phyloP scores from a whole-genome alignment of 2,888 invertebrate species.

The Harpalus rufipes region DNA sequence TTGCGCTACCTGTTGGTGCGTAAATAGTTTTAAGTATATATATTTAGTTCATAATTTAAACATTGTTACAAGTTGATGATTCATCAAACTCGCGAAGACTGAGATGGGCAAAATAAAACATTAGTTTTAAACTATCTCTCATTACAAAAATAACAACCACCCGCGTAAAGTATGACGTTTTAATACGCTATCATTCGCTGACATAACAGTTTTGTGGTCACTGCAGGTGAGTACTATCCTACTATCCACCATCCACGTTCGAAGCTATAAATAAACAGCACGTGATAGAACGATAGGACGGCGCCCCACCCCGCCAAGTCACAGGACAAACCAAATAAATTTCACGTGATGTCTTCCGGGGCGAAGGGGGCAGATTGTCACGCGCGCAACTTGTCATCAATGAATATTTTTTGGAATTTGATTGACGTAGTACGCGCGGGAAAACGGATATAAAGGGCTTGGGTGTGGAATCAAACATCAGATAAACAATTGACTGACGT shows the following conservation, averaged over 20 bases:
- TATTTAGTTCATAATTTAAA: slow-evolving; percentile 9
- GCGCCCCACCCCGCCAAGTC: slow-evolving; percentile 25
- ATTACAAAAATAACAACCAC: slow-evolving; percentile 45
- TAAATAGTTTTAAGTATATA: neutral
- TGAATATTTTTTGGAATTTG: slow-evolving; percentile 62
- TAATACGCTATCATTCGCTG: slow-evolving; percentile 24
- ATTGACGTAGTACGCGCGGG: slow-evolving; percentile 53
- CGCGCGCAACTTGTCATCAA: slow-evolving; percentile 50
- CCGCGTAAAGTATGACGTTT: slow-evolving; percentile 49
- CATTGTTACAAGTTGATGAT: neutral
- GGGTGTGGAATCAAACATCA: slow-evolving; percentile 29
- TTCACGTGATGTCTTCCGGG: slow-evolving; percentile 60
- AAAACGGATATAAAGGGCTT: slow-evolving; percentile 48
- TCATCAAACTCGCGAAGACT: slow-evolving; percentile 13
- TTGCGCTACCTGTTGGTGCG: slow-evolving; percentile 1
- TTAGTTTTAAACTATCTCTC: slow-evolving; percentile 31
- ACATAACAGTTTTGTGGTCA: slow-evolving; percentile 56
- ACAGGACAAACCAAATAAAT: slow-evolving; percentile 56
- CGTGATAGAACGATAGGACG: slow-evolving; percentile 63
- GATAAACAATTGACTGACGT: slow-evolving; percentile 29
- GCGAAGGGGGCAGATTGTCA: slow-evolving; percentile 18
- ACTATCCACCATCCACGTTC: slow-evolving; percentile 63
- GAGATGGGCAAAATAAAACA: slow-evolving; percentile 21
- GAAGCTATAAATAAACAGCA: slow-evolving; percentile 60
- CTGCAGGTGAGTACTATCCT: slow-evolving; percentile 66